Evolutionary conservation across 2,797 vertebrate genomes (phyloP), one percentile per base, ranked within the genome.

Genomic region (Saguinus oedipus): DNA sequence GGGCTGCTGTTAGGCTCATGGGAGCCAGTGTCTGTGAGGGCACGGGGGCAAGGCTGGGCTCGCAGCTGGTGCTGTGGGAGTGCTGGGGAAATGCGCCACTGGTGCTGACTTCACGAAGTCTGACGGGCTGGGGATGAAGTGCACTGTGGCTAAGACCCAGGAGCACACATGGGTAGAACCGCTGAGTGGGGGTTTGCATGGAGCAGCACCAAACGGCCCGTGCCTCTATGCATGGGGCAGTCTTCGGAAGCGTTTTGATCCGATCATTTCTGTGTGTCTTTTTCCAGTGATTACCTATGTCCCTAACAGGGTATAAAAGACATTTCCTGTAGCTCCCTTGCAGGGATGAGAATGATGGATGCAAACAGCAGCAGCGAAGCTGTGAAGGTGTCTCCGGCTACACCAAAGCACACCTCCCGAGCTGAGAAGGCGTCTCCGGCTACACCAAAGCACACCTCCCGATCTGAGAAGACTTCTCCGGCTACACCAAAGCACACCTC

Each of bases 171-270:
- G 81, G 33, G 78, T 48, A 57, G 26, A 22, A 15, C 8, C 9
- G 11, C 14, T 5, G 19, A 53, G 13, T 30, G 48, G 39, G 39
- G 1, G 2, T 59, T 36, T 22, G 12, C 50, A 30, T 2, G 2
- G 53, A 50, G 44, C 72, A 89, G 42, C 11, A 17, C 83, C 36
- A 12, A 27, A 9, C 1, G 39, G 17, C 20, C n/a, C 1, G 0
- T 53, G 22, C 33, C 64, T 0, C 39, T 30, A 7, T 33, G 44
- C 48, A 48, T 0, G 0, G 42, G 6, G 5, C 27, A 39, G 26
- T 78, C 17, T 78, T 59, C n/a, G n/a, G 44, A 33, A 75, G 30
- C 3, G 0, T 27, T 50, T 53, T n/a, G 33, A 14, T 80, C 27
- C 15, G n/a, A 22, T 6, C 3, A 13, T 70, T 55, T 39, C 53